Percentiles rank a stretch among this genome's conserved stretches.
Conservation (phyloP, 2,797 vertebrate genomes). For the Denticeps clupeoides region DNA sequence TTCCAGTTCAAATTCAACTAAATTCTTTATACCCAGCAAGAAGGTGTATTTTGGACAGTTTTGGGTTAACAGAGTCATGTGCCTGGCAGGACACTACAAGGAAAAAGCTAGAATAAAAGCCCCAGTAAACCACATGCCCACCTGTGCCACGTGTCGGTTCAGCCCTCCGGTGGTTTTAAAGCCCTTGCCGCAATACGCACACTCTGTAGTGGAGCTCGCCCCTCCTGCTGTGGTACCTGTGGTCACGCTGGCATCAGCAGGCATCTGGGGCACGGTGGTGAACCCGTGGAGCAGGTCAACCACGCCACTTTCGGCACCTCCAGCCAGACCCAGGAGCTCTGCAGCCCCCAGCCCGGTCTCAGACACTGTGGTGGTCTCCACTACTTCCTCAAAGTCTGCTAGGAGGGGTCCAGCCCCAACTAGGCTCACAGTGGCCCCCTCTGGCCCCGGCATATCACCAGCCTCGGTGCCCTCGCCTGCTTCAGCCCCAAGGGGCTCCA, state of each 20-base stretch:
- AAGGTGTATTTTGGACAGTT: too few species aligned
- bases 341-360: conserved; percentile 56
- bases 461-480: conserved; percentile 23
- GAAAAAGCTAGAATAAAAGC: too few species aligned
- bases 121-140: too few species aligned
- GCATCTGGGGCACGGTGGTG: conserved; percentile 55
- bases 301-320: conserved; percentile 36
- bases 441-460: conserved; percentile 29
- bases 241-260: conserved; percentile 40
- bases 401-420: conserved; percentile 60
- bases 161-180: conserved; percentile 78
- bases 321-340: conserved; percentile 55
- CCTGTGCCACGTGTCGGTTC: conserved; percentile 75
- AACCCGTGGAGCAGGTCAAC: conserved; percentile 63
- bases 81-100: too few species aligned
- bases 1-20: too few species aligned
- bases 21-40: too few species aligned
- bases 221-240: conserved; percentile 42
- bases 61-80: too few species aligned
- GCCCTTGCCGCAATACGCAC: conserved; percentile 73
- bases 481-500: conserved; percentile 35
- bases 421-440: conserved; percentile 53
- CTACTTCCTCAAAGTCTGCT: conserved; percentile 69
- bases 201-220: conserved; percentile 47
- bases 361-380: conserved; percentile 61